These are phyloP conservation scores for Charaxes varanes DNA, from an alignment of 1,140 invertebrate genomes.

Conservation along the genomic window DNA sequence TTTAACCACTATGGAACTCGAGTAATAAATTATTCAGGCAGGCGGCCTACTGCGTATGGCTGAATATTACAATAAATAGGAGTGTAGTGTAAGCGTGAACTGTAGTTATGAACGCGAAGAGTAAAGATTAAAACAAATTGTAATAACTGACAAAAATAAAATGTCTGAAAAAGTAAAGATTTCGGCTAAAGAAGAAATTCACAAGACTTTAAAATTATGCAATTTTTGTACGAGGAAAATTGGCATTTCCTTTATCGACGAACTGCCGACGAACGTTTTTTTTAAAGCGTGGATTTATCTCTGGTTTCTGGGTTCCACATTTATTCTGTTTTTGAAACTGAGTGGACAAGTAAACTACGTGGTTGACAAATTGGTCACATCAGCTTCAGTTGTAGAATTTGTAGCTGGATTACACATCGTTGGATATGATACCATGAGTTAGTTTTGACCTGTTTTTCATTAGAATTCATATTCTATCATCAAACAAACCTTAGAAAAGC, in stretches of 20 bases:
- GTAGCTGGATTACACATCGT: conserved; percentile 47
- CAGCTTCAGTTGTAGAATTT: conserved; percentile 39
- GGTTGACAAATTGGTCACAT: conserved; percentile 28
- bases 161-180: conserved; percentile 18
- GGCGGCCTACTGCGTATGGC: no score
- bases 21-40: no score
- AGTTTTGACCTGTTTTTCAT: no score
- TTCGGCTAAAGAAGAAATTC: conserved; percentile 38
- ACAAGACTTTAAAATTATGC: conserved; percentile 36
- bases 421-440: conserved; percentile 53
- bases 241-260: conserved; percentile 42
- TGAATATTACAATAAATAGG: no score
- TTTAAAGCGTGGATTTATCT: conserved; percentile 21
- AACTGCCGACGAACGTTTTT: conserved; percentile 21
- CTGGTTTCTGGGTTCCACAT: conserved; percentile 29
- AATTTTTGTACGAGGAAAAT: conserved; percentile 43
- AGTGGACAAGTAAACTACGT: conserved; percentile 38
- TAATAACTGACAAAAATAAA: no score
- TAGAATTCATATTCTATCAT: no score
- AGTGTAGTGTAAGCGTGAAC: no score
- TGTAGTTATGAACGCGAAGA: no score
- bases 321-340: conserved; percentile 33
- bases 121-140: no score
- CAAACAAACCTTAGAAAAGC: no score
- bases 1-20: no score